Conservation (phyloP, 2,888 invertebrate genomes). For the Drosophila lutescens region DNA sequence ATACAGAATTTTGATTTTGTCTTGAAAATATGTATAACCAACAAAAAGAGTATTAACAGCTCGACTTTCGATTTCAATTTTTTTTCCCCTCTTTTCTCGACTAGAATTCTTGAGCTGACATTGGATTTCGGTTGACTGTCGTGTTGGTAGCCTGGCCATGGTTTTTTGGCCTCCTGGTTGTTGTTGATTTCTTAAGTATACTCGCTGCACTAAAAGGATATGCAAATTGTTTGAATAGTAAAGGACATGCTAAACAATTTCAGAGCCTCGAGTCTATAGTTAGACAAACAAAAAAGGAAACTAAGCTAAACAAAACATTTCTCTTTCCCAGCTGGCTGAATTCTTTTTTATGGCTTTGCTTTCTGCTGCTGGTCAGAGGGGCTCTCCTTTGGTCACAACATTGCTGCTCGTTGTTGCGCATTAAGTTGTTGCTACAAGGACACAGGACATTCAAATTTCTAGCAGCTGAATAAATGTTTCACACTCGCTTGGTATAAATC, state of each 20-base stretch:
- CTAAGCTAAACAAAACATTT: constrained; percentile 56
- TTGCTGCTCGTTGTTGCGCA: constrained; percentile 67
- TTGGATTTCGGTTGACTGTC: constrained; percentile 76
- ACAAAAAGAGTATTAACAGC: not conserved
- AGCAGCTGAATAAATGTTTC: constrained; percentile 60
- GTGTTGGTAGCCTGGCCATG: constrained; percentile 60
- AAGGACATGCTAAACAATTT: constrained; percentile 76
- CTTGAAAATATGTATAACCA: too few species aligned
- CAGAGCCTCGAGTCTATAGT: constrained; percentile 29
- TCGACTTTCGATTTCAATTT: not conserved
- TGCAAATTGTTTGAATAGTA: constrained; percentile 78
- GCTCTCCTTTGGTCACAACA: constrained; percentile 53
- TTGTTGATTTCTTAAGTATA: constrained; percentile 70
- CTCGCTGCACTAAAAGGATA: constrained; percentile 76
- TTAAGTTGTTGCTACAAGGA: constrained; percentile 70
- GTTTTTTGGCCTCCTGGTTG: constrained; percentile 30
- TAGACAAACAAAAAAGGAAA: constrained; percentile 47
- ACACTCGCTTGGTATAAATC: constrained; percentile 73
- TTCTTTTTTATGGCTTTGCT: constrained; percentile 33
- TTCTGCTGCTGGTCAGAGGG: constrained; percentile 50
- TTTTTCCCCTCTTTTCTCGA: not conserved
- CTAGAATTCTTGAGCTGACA: constrained; percentile 77
- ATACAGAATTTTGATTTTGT: too few species aligned
- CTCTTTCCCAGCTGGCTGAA: constrained; percentile 35
- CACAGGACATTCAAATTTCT: constrained; percentile 34